These are phyloP conservation scores for Melikaiella ostensackeni DNA, from an alignment of 2,888 invertebrate species.

Conservation along the genomic window DNA sequence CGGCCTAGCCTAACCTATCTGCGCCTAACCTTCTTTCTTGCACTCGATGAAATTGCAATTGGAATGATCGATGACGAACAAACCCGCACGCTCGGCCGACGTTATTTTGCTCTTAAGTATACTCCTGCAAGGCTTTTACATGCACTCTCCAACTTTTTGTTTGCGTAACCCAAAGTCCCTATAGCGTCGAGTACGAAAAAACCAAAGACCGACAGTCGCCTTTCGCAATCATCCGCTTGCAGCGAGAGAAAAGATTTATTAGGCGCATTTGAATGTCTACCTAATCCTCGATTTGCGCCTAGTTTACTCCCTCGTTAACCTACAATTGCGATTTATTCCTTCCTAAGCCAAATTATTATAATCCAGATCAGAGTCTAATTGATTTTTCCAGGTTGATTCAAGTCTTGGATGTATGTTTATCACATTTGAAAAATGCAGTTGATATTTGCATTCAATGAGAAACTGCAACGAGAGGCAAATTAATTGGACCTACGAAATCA, in stretches of 20 bases:
- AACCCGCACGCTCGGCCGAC: constrained; percentile 31
- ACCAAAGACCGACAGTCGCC: constrained; percentile 28
- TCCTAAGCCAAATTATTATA: constrained; percentile 23
- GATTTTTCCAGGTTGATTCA: constrained; percentile 13
- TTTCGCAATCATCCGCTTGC: constrained; percentile 37
- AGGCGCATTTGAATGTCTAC: constrained; percentile 27
- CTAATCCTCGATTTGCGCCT: constrained; percentile 11
- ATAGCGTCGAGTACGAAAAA: constrained; percentile 29
- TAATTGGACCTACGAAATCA: constrained; percentile 20
- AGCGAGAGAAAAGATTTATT: constrained; percentile 36
- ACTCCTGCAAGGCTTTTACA: constrained; percentile 35
- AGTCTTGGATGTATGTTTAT: too few species aligned
- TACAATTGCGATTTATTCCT: constrained; percentile 5
- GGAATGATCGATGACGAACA: constrained; percentile 50
- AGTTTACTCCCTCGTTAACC: constrained; percentile 4
- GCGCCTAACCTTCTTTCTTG: constrained; percentile 54
- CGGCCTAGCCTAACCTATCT: constrained; percentile 53
- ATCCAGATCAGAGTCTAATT: background rate
- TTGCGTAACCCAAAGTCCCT: constrained; percentile 38
- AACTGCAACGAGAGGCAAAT: constrained; percentile 7
- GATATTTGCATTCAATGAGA: constrained; percentile 31
- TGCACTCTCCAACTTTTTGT: constrained; percentile 37
- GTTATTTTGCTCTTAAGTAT: constrained; percentile 24
- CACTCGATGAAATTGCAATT: constrained; percentile 51
- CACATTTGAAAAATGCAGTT: background rate